phyloP scores from a whole-genome alignment of 92 coral and sea anemone species.

The Bergia puertoricense region DNA sequence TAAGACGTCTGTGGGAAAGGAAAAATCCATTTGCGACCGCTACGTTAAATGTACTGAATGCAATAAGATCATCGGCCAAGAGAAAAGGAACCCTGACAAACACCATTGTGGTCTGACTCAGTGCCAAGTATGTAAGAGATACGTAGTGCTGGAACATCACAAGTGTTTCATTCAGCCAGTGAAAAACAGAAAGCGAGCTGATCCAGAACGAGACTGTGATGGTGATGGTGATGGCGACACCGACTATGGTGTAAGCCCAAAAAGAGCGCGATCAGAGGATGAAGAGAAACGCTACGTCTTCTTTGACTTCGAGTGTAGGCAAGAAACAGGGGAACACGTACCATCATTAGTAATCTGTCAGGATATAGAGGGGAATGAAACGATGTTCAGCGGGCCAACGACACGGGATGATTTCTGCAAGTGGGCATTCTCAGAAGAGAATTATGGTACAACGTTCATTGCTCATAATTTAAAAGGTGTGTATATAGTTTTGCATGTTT shows the following conservation, averaged over 20 bases:
- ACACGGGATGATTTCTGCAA: conserved; percentile 46
- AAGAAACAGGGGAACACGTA: not conserved
- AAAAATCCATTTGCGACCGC: not conserved
- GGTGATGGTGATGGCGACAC: not conserved
- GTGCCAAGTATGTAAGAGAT: too few species aligned
- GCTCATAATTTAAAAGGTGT: conserved; percentile 47
- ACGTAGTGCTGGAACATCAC: too few species aligned
- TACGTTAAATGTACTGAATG: conserved; percentile 24
- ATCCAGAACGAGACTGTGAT: not conserved
- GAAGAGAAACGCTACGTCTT: conserved; percentile 14
- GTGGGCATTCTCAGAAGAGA: conserved; percentile 44
- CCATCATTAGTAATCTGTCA: conserved; percentile 46
- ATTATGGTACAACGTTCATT: conserved; percentile 20
- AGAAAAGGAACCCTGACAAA: not conserved
- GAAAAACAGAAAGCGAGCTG: not conserved
- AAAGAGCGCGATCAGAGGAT: not conserved
- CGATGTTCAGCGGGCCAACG: conserved; percentile 41
- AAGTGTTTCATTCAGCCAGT: too few species aligned
- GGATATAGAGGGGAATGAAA: conserved; percentile 20
- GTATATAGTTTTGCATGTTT: too few species aligned
- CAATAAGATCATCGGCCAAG: not conserved
- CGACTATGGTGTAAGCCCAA: not conserved
- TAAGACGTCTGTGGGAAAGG: conserved; percentile 7
- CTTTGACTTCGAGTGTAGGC: conserved; percentile 46
- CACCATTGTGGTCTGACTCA: conserved; percentile 4